Conservation (phyloP, 2,113 vertebrate genomes). For the Cyanoramphus novaezelandiae region DNA sequence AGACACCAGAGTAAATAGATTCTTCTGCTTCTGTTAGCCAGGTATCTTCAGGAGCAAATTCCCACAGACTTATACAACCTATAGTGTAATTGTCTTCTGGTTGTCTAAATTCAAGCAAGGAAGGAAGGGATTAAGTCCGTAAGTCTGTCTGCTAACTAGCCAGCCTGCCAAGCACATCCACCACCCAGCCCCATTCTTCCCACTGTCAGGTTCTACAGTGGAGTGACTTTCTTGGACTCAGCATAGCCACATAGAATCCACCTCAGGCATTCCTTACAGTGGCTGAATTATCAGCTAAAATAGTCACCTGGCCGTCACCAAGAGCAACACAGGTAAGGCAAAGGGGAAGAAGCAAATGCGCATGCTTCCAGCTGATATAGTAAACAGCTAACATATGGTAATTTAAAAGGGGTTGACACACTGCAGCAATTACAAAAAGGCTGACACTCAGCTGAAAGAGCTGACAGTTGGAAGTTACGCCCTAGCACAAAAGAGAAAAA, state of each 20-base stretch:
- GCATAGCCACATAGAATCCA: background rate
- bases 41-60: background rate
- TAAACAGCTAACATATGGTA: conserved; percentile 6
- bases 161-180: background rate
- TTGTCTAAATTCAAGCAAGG: background rate
- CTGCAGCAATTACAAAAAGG: conserved; percentile 23
- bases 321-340: background rate
- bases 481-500: conserved; percentile 21
- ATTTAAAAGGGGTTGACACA: background rate
- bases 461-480: conserved; percentile 31
- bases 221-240: background rate
- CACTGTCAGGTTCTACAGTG: background rate
- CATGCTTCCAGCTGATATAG: background rate
- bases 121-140: background rate
- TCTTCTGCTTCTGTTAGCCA: background rate
- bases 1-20: background rate
- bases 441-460: conserved; percentile 18
- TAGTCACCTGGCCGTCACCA: background rate
- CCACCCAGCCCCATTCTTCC: background rate
- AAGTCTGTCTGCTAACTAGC: background rate
- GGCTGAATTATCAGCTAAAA: background rate
- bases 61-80: background rate
- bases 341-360: background rate
- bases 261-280: background rate
- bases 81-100: background rate